Base-by-base conservation (phyloP, 2,797 vertebrate species). In the Falco columbarius region DNA sequence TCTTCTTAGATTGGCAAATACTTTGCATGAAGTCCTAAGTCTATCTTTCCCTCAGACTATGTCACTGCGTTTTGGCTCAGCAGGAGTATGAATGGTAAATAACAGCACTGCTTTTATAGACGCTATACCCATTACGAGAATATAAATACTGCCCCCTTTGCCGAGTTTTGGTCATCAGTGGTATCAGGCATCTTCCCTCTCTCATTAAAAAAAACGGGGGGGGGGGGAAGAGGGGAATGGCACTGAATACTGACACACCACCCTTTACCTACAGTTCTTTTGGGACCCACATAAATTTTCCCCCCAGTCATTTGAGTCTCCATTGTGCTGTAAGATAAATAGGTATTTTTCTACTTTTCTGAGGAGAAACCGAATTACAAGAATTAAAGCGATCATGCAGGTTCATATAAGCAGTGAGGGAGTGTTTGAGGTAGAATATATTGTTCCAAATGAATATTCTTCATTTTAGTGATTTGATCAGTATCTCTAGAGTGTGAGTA, bases 1-100 rank as follows among this genome's bases (percentile, higher is more conserved):
- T 82, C 91, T 70, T 80, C 70, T 93, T 68, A 65, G 77, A 93
- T 44, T 90, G 89, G 54, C 34, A 95, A 95, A 92, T 92, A 95
- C 89, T 95, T 95, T 93, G 47, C 81, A 73, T 80, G 21, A 89
- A 95, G 21, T 62, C 34, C n/a, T 38, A 73, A 42, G 11, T 92
- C 62, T 81, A 0, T 89, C 42, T 95, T 95, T 89, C 58, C 62
- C 91, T 90, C 73, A 75, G 49, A 86, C 54, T 72, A 47, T 44
- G 26, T 12, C 40, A 61, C 58, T 86, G 55, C 32, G 62, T 86
- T 95, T 89, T 72, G 21, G 49, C 84, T 91, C 77, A 91, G 58
- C 74, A 73, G 82, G 85, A 66, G 52, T 40, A 73, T 22, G 34
- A 56, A 73, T 40, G 30, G 19, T 63, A 89, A 86, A 58, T 79